Evolutionary conservation across 2,797 vertebrate genomes (phyloP), one percentile per base, ranked within the genome.

Genomic region (Tapirus indicus): DNA sequence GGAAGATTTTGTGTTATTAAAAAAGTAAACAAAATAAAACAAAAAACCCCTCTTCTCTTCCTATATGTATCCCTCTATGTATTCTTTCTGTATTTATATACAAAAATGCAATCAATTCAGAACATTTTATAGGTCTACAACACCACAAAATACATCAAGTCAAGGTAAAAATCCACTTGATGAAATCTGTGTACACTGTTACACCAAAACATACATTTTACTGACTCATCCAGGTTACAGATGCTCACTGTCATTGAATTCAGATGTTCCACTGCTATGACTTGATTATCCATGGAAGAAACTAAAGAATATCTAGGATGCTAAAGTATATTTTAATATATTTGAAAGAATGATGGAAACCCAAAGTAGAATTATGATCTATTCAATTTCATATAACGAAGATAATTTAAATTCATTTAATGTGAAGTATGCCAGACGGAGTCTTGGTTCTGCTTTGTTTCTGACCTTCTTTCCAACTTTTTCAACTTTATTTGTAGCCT

Each of bases 221-320:
- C 3, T 84, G 1, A 1, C 64, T 68, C 77, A 82, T 47, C 77
- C 82, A 83, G 71, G 71, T 68, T 88, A 88, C 79, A 25, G 64
- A 95, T 97, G 78, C 93, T 98, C 88, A 84, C 35, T 96, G 47
- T 64, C 82, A 84, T 27, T 94, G 69, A 96, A 77, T 23, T 58
- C 14, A 94, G 20, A 49, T 3, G 0, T 4, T 47, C 1, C 2
- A 14, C 9, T 38, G 2, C 27, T 78, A 25, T 69, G n/a, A 72
- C 13, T 49, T 35, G 9, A 4, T 47, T 54, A 62, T 18, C 6
- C 32, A 69, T 44, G 17, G 3, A 75, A 80, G 14, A 6, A 25
- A 71, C 4, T 54, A 6, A 87, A 86, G 44, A 38, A 1, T 93
- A 54, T 52, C 29, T 77, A 41, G 7, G 4, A 69, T 54, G 12